Evolutionary conservation across 2,797 vertebrate genomes (phyloP).

Genomic region (Euthynnus affinis): DNA sequence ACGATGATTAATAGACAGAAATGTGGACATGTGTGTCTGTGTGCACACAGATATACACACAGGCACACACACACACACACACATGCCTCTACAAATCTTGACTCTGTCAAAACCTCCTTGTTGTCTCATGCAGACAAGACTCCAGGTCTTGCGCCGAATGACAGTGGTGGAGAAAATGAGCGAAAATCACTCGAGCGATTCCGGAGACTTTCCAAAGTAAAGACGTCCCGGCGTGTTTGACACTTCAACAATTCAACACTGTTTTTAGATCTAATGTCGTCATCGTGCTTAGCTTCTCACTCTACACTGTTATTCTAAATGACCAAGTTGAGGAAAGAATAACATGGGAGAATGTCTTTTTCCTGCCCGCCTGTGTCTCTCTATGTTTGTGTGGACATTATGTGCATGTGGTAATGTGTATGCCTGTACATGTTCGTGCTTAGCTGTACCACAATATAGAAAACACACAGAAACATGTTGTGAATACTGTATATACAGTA

Average conservation of each 20-base stretch:
- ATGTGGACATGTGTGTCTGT: conserved; percentile 22
- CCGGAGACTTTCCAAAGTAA: conserved; percentile 78
- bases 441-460: conserved; percentile 10
- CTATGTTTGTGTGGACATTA: conserved; percentile 33
- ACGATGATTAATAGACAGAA: conserved; percentile 63
- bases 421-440: neutral
- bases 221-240: conserved; percentile 69
- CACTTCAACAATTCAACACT: conserved; percentile 78
- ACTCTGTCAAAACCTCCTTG: conserved; percentile 60
- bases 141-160: conserved; percentile 46
- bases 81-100: conserved; percentile 44
- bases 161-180: conserved; percentile 78
- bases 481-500: neutral
- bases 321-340: conserved; percentile 81
- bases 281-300: conserved; percentile 73
- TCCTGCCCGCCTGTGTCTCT: conserved; percentile 56
- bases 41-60: conserved; percentile 1
- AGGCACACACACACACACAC: neutral
- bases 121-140: conserved; percentile 59
- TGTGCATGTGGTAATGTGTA: conserved; percentile 18
- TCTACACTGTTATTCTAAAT: conserved; percentile 81
- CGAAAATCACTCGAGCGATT: conserved; percentile 69
- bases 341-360: conserved; percentile 73
- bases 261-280: conserved; percentile 79
- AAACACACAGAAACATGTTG: neutral